Evolutionary conservation across 1,140 invertebrate species (phyloP).

Genomic region (Aphis gossypii): DNA sequence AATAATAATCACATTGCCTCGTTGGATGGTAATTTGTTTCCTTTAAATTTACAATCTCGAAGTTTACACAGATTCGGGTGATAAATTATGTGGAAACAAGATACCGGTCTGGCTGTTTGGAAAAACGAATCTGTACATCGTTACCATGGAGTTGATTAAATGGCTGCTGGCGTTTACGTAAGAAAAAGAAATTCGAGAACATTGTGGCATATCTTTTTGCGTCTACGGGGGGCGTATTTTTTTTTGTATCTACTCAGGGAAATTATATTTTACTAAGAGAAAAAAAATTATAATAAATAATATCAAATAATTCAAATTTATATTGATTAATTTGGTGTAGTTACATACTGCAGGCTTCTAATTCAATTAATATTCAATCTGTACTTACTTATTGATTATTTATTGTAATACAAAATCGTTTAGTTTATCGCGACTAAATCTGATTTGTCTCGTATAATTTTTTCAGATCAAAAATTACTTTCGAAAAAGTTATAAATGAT

Average conservation of each 20-base stretch:
- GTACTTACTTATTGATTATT: background rate
- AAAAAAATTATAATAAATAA: background rate
- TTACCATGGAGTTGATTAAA: conserved; percentile 40
- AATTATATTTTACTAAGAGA: background rate
- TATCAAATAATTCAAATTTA: background rate
- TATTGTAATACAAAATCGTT: background rate
- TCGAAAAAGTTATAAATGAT: too few relatives aligned
- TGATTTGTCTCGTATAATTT: background rate
- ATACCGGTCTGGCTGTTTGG: background rate
- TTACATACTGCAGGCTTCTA: background rate
- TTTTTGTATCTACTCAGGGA: background rate
- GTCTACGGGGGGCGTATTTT: background rate
- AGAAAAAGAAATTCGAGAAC: conserved; percentile 34
- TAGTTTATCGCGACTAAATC: background rate
- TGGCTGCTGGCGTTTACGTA: conserved; percentile 14
- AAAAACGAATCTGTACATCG: conserved; percentile 9
- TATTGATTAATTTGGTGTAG: background rate
- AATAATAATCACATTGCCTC: conserved; percentile 21
- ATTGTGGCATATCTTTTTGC: background rate
- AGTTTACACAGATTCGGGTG: conserved; percentile 1
- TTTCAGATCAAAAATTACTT: background rate
- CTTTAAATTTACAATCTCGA: background rate
- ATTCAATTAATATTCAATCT: conserved; percentile 13
- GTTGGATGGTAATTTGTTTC: conserved; percentile 31
- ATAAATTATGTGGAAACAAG: conserved; percentile 47